phyloP scores from a whole-genome alignment of 2,888 invertebrate species.

The Phyllotreta cruciferae region DNA sequence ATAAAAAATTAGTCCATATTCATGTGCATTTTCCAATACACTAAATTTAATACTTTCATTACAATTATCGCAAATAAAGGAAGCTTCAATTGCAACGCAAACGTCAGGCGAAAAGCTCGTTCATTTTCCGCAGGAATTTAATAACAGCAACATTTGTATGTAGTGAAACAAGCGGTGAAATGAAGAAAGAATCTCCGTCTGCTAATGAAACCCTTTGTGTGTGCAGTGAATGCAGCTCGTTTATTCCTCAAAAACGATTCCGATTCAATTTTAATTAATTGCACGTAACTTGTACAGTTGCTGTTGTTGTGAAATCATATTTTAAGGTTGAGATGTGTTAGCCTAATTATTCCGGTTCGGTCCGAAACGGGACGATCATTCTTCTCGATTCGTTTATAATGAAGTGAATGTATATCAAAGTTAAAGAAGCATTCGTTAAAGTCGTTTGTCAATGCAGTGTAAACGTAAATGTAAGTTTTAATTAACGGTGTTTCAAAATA shows the following conservation, averaged over 20 bases:
- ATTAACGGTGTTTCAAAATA: too few relatives aligned
- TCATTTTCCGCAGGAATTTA: slow-evolving; percentile 23
- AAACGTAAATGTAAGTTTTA: not conserved
- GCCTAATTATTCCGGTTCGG: slow-evolving; percentile 2
- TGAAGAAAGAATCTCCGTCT: slow-evolving; percentile 29
- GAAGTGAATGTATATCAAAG: not conserved
- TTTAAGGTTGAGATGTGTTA: slow-evolving; percentile 29
- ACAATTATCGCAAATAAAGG: not conserved
- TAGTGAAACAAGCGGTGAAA: slow-evolving; percentile 21
- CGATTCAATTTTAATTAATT: slow-evolving; percentile 36
- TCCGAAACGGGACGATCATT: not conserved
- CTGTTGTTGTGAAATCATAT: slow-evolving; percentile 16
- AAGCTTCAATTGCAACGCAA: slow-evolving; percentile 1
- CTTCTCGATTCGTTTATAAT: slow-evolving; percentile 3
- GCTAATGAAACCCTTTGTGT: slow-evolving; percentile 33
- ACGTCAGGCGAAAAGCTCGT: slow-evolving; percentile 10
- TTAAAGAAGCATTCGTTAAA: slow-evolving; percentile 2
- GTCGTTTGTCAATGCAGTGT: not conserved
- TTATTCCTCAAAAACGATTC: slow-evolving; percentile 33
- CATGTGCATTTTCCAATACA: too few relatives aligned
- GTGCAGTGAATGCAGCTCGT: slow-evolving; percentile 23
- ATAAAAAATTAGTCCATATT: too few relatives aligned
- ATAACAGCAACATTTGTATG: slow-evolving; percentile 11
- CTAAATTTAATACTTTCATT: too few relatives aligned
- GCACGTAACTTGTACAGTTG: slow-evolving; percentile 24